Evolutionary conservation across 2,797 vertebrate species (phyloP), one percentile per base, ranked within the genome.

Genomic region (Muscicapa comitata): DNA sequence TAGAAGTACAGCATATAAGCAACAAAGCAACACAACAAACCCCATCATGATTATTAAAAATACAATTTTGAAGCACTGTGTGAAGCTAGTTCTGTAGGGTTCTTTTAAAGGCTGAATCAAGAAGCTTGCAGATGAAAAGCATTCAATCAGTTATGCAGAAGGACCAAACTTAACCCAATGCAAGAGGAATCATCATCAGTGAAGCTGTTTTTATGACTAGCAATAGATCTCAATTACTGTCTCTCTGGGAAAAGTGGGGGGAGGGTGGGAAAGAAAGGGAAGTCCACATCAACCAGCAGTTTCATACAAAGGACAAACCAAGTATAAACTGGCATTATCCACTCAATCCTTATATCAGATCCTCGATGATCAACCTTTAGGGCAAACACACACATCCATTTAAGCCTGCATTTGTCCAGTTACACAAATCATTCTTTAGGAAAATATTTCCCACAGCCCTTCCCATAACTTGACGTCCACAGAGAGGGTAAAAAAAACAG

Each of bases 381-480:
- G 90, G 81, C 92, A 96, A 42, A 85, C 80, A 86, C 71, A 74
- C 29, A 94, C 78, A 94, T 17, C 87, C 91, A 43, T 86, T 89
- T 94, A 93, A 95, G 92, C 94, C 87, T 45, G 51, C 92, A 92
- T 97, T 95, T 96, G 75, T 93, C 89, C 94, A 92, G 94, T 61
- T 72, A 78, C 84, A 93, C 92, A 92, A 93, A 95, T 93, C 61
- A 95, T 88, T 83, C 92, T 83, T 85, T 93, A 95, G 78, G 84
- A 91, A 94, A 96, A 82, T 79, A 88, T 95, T 96, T 96, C 93
- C 91, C 94, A 94, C 95, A 96, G 93, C 48, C 84, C 90, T 94
- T 93, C 81, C 95, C 92, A 76, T 79, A 95, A 96, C 90, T 84
- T 89, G 88, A 95, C 5, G 42, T 95, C 90, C 92, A 75, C 28